These are phyloP conservation scores for Nylanderia fulva DNA, from an alignment of 1,140 invertebrate species.

Conservation along the genomic window DNA sequence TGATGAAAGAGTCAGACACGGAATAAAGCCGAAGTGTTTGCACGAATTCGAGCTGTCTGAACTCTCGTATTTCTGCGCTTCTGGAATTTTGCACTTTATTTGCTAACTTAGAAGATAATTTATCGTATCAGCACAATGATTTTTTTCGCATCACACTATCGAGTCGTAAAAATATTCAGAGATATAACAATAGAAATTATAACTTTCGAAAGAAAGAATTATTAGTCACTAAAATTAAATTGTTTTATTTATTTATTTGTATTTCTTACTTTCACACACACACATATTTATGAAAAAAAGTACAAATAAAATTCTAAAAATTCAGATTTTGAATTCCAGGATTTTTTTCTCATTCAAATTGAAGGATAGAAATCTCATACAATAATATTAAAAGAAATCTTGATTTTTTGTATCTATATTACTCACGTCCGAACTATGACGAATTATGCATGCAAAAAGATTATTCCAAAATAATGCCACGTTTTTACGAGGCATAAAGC, in stretches of 20 bases:
- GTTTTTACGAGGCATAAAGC: too few species aligned
- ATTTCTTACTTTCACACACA: background rate
- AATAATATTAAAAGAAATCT: background rate
- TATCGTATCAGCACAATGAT: background rate
- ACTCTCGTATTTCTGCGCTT: constrained; percentile 38
- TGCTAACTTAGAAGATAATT: constrained; percentile 7
- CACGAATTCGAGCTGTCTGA: constrained; percentile 16
- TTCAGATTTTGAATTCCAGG: background rate
- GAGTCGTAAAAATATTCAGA: background rate
- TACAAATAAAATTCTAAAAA: background rate
- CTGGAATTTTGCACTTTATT: constrained; percentile 32
- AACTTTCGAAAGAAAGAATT: too few species aligned
- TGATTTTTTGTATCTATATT: background rate
- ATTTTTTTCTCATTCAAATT: background rate
- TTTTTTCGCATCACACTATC: constrained; percentile 17
- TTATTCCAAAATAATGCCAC: constrained; percentile 23
- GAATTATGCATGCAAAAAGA: constrained; percentile 17
- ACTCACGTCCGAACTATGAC: background rate
- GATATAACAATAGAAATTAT: background rate
- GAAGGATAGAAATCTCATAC: background rate
- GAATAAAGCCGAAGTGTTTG: background rate
- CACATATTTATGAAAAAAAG: background rate
- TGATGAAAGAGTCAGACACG: background rate
- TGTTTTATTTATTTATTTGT: background rate
- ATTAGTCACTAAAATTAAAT: background rate